phyloP scores from a whole-genome alignment of 2,113 vertebrate species.

The Sylvietta virens region DNA sequence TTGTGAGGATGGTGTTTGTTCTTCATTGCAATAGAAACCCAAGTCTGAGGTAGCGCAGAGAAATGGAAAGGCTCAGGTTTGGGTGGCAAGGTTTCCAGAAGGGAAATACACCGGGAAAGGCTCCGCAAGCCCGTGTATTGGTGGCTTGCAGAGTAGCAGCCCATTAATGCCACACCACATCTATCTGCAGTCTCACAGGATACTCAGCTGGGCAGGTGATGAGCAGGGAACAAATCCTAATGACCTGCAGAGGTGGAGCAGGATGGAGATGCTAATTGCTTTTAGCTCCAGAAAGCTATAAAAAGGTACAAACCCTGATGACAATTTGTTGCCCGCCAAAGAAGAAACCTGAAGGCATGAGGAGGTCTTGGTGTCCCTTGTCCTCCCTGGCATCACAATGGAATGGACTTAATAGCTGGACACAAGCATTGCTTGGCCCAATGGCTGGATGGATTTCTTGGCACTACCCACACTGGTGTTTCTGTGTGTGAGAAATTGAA shows the following conservation, averaged over 20 bases:
- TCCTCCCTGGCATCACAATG: background rate
- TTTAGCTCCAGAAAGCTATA: background rate
- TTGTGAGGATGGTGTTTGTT: background rate
- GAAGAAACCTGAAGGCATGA: background rate
- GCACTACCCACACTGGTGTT: background rate
- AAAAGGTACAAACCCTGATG: background rate
- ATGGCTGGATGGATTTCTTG: background rate
- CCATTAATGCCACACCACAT: fast-evolving
- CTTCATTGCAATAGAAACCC: background rate
- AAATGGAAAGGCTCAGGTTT: background rate
- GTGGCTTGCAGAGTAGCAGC: background rate
- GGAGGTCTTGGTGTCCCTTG: background rate
- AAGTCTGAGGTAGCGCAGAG: background rate
- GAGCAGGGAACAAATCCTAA: background rate
- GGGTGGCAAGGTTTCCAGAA: background rate
- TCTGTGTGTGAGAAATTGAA: background rate
- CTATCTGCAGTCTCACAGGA: background rate
- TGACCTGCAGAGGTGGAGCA: background rate
- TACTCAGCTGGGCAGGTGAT: background rate
- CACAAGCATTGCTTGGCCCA: background rate
- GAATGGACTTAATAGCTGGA: background rate
- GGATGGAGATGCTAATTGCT: no score
- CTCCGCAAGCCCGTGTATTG: background rate
- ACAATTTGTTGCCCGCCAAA: background rate
- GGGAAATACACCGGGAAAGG: background rate